Evolutionary conservation across 2,888 invertebrate genomes (phyloP), one percentile per base, ranked within the genome.

Genomic region (Watsonalla binaria): DNA sequence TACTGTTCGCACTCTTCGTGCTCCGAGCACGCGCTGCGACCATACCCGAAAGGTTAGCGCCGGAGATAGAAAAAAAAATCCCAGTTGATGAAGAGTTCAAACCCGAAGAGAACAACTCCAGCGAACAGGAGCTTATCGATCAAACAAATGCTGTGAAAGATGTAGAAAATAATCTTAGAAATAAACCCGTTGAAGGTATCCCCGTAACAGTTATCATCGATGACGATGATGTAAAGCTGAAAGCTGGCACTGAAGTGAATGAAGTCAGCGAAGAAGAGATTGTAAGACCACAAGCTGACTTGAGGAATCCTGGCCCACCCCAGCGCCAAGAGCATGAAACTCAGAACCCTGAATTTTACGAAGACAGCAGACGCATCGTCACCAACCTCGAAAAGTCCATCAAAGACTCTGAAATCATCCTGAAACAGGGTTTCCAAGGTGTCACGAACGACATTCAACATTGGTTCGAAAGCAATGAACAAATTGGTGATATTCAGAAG

Each of bases 291-390:
- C 67, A 75, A 53, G 70, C 82, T 1, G 88, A 90, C 54, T 61
- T 90, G 45, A 71, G 72, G 5, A 78, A 90, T 58, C 86, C 89
- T 4, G 90, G 89, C 8, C 72, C 70, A 6, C 89, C 89, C 2
- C 88, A 90, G 60, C 80, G 82, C 2, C 88, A 87, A 59, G 79
- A 88, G 51, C 90, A 90, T 58, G 90, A 90, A 55, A 86, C 82
- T 0, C 90, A 90, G 63, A 86, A 82, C 57, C 82, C 87, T 2
- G 83, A 80, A 54, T 75, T 73, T 51, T 78, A 72, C 54, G 65
- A 75, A 6, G 72, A 76, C 7, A 76, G 76, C 9, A 72, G 80
- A 49, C 68, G 73, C 50, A 69, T 76, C 7, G 59, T 78, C 0
- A 56, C 70, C 1, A 64, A 67, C 7, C 73, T 88, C 45, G 83